Base-by-base conservation (phyloP, 1,140 invertebrate species). In the Campoletis sonorensis region DNA sequence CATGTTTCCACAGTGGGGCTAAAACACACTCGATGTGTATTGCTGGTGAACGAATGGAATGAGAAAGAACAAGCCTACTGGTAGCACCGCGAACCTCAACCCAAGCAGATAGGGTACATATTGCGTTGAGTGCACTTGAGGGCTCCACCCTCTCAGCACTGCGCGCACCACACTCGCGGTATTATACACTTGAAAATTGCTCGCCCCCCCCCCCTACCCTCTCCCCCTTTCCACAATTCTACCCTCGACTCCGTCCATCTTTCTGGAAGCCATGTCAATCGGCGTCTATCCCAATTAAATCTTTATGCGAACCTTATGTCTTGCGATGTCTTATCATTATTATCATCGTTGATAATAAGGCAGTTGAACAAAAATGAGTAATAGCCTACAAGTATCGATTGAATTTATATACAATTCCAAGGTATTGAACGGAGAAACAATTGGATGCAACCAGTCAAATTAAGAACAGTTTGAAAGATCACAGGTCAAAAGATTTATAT, bases 91-190 rank as follows among this genome's bases (percentile, higher is more conserved):
- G 30, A 70, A 70, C 26, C 67, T 70, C 67, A 33, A 70, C 27
- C 40, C 67, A 70, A 70, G 30, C 67, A 70, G 67, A 27, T 70
- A 70, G 67, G 30, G 67, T 70, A 70, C 67, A 70, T 70, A 70
- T 70, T 30, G 67, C 67, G 67, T 70, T 30, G 67, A 70, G 67
- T 70, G n/a, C 67, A 70, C 67, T 70, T 33, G 13, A 33, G 27
- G 67, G 67, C 67, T 70, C 67, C 67, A 70, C 67, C 33, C 58
- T 72, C 64, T 54, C 54, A 21, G 4, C 8, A 13, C 30, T 76
- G 80, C 85, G 86, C 83, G 88, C 89, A 90, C 89, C 90, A 90
- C 89, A 89, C 89, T 88, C 85, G 81, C 82, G 84, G 77, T 87
- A 83, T 83, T 84, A 30, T 10, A 33, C 86, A 87, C 88, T 91